Percentiles rank a stretch among this genome's conserved stretches.
These are phyloP conservation scores for Pygoscelis antarcticus DNA, from an alignment of 2,113 vertebrate genomes.

Conservation along the genomic window DNA sequence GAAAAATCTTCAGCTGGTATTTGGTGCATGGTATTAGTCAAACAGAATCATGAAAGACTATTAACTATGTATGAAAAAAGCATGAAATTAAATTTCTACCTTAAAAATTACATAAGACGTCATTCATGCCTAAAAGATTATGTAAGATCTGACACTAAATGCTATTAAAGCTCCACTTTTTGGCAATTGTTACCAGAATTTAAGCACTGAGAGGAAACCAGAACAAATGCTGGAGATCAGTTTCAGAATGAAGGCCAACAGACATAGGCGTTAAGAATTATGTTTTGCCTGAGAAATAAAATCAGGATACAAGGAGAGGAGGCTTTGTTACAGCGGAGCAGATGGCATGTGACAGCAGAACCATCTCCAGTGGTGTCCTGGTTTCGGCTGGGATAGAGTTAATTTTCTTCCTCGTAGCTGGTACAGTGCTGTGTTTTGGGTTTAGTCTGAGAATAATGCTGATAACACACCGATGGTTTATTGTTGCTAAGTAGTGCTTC, in stretches of 20 bases:
- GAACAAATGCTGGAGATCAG: not conserved
- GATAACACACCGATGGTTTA: too few species aligned
- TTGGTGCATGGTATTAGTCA: not conserved
- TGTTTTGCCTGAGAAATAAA: constrained; percentile 2
- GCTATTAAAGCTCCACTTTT: not conserved
- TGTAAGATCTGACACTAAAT: not conserved
- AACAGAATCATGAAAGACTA: not conserved
- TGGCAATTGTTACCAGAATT: not conserved
- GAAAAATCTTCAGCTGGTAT: not conserved
- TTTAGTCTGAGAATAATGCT: too few species aligned
- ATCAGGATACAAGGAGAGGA: not conserved
- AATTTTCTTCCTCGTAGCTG: too few species aligned
- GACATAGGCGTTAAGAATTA: not conserved
- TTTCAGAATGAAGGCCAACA: not conserved
- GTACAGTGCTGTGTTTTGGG: too few species aligned
- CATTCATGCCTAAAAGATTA: not conserved
- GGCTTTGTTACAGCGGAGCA: not conserved
- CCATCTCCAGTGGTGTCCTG: not conserved
- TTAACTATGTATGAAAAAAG: not conserved
- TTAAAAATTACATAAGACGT: not conserved
- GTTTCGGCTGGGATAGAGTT: too few species aligned
- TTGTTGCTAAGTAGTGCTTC: too few species aligned
- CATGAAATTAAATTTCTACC: not conserved
- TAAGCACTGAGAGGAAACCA: not conserved
- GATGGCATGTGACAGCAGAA: not conserved